Conservation (phyloP, 2,113 vertebrate species). For the Coracopsis vasa region DNA sequence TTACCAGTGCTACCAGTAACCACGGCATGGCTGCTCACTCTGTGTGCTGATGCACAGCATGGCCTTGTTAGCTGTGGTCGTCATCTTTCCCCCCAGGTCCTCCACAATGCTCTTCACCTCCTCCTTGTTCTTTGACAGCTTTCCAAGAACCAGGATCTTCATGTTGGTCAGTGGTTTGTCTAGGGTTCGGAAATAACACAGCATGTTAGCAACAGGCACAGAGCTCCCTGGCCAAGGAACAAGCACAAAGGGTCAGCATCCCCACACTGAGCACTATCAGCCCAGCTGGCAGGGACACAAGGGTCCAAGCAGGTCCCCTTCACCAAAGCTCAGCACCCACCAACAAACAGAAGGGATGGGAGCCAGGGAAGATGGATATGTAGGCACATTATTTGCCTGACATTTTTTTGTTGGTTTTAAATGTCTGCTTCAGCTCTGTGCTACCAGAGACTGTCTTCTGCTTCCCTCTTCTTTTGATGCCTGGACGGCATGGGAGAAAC, state of each 20-base stretch:
- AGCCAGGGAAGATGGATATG: background rate
- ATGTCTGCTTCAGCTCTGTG: background rate
- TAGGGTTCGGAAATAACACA: constrained; percentile 35
- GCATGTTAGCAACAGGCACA: background rate
- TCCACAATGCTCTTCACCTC: constrained; percentile 87
- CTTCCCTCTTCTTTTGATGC: background rate
- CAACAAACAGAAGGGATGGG: background rate
- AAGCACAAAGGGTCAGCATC: background rate
- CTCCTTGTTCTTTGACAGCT: constrained; percentile 91
- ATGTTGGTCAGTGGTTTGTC: constrained; percentile 89
- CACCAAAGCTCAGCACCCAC: background rate
- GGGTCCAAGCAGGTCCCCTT: background rate
- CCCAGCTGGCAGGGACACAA: background rate
- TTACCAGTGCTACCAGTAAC: background rate
- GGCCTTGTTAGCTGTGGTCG: constrained; percentile 83
- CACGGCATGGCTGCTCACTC: constrained; percentile 76
- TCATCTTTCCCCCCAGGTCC: constrained; percentile 90
- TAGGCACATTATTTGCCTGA: background rate
- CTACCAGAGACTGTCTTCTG: background rate
- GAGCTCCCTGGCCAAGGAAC: background rate
- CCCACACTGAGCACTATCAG: background rate
- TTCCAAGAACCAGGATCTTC: constrained; percentile 88
- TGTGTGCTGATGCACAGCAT: constrained; percentile 89
- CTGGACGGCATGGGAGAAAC: background rate
- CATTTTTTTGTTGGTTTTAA: background rate